Conservation (phyloP, 2,888 invertebrate species). For the Cheiracanthium punctorium region DNA sequence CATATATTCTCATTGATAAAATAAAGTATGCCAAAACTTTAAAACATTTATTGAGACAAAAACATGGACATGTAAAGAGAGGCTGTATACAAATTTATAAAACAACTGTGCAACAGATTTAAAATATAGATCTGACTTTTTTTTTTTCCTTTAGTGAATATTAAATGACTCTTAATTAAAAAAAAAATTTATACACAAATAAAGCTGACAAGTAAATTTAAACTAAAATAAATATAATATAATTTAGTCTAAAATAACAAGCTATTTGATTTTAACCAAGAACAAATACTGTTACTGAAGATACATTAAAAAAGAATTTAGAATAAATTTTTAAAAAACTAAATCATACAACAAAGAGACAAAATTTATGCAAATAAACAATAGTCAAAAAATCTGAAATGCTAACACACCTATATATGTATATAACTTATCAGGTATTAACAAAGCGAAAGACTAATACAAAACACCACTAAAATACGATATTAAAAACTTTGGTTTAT, state of each 20-base stretch:
- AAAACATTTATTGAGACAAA: slow-evolving; percentile 9
- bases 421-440: background rate
- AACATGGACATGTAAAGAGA: background rate
- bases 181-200: background rate
- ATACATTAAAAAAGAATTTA: no score
- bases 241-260: no score
- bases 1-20: no score
- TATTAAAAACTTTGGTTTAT: background rate
- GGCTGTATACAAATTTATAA: background rate
- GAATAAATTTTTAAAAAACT: no score
- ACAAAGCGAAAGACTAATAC: background rate
- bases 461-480: background rate
- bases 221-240: background rate
- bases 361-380: background rate
- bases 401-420: background rate
- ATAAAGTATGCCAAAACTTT: background rate
- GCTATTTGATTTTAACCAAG: no score
- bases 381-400: no score
- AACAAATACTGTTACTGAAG: no score
- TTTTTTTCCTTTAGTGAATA: background rate
- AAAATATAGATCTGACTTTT: background rate
- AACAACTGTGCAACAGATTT: background rate
- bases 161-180: no score
- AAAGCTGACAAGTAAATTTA: background rate
- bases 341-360: background rate